These are phyloP conservation scores for Ochropleura leucogaster DNA, from an alignment of 2,888 invertebrate species.

Conservation along the genomic window DNA sequence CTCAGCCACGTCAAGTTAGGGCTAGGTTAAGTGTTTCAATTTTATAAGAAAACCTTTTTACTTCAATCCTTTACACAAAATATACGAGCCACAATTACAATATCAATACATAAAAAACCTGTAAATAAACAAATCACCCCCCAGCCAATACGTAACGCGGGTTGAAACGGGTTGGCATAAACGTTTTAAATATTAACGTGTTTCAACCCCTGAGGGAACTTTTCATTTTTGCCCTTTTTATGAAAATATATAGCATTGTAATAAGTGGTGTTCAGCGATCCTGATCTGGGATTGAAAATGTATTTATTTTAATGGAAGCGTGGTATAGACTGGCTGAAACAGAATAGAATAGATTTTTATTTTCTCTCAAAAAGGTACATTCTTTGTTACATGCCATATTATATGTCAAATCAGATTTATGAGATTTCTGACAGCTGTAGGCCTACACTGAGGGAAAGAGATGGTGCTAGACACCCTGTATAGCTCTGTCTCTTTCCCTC, in stretches of 20 bases:
- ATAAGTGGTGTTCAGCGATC: conserved; percentile 15
- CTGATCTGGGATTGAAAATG: conserved; percentile 20
- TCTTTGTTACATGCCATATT: too few species aligned
- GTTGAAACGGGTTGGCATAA: conserved; percentile 36
- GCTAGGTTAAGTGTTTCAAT: too few species aligned
- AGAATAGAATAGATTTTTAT: not conserved
- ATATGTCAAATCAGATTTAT: too few species aligned
- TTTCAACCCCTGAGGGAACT: conserved; percentile 38
- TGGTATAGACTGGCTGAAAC: not conserved
- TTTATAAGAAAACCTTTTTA: not conserved
- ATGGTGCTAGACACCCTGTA: too few species aligned
- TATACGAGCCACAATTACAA: not conserved
- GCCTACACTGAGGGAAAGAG: too few species aligned
- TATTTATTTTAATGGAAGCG: not conserved
- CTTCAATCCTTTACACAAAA: not conserved
- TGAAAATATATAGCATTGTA: conserved; percentile 51
- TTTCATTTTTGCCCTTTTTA: conserved; percentile 43
- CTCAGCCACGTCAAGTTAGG: too few species aligned
- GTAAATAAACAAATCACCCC: conserved; percentile 57
- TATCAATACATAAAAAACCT: conserved; percentile 25
- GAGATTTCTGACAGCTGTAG: too few species aligned
- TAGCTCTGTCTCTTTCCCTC: too few species aligned
- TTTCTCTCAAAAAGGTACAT: too few species aligned
- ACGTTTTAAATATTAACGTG: conserved; percentile 53
- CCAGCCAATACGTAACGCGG: conserved; percentile 33